These are phyloP conservation scores for Phyllotreta cruciferae DNA, from an alignment of 2,888 invertebrate species.

Conservation along the genomic window DNA sequence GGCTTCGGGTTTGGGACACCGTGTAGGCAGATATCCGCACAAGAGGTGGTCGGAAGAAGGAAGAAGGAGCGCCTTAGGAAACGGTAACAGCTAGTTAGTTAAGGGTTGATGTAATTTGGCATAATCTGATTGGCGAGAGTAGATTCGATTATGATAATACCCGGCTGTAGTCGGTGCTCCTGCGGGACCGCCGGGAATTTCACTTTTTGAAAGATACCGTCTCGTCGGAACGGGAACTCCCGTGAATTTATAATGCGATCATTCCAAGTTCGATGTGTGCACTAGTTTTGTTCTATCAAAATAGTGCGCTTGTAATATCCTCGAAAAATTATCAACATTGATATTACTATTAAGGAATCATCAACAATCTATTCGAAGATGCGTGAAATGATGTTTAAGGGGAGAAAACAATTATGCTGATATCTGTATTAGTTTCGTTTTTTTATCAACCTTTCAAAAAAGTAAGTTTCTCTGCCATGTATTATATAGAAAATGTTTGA, in stretches of 20 bases:
- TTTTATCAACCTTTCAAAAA: too few species aligned
- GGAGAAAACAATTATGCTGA: too few species aligned
- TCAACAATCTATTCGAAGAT: too few species aligned
- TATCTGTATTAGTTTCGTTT: too few species aligned
- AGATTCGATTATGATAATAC: constrained; percentile 59
- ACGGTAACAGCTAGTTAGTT: constrained; percentile 55
- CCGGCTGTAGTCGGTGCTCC: constrained; percentile 43
- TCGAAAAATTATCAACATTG: too few species aligned
- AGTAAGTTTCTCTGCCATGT: too few species aligned
- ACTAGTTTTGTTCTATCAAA: too few species aligned
- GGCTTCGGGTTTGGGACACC: not conserved
- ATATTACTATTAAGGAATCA: too few species aligned
- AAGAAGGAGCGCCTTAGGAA: constrained; percentile 36
- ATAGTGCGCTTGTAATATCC: too few species aligned
- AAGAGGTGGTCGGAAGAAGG: constrained; percentile 40
- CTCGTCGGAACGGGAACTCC: constrained; percentile 10
- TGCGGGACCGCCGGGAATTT: constrained; percentile 28
- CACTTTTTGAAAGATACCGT: constrained; percentile 26
- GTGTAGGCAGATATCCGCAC: constrained; percentile 9
- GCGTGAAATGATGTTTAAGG: too few species aligned
- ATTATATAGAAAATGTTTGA: too few species aligned
- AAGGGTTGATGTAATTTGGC: constrained; percentile 56
- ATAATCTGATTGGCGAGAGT: constrained; percentile 56
- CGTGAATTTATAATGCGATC: constrained; percentile 11
- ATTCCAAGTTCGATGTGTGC: not conserved